A percentile compares a stretch with the other conserved stretches of the same genome.
Evolutionary conservation across 2,888 invertebrate genomes (phyloP).

Genomic region (Andrena marginata): DNA sequence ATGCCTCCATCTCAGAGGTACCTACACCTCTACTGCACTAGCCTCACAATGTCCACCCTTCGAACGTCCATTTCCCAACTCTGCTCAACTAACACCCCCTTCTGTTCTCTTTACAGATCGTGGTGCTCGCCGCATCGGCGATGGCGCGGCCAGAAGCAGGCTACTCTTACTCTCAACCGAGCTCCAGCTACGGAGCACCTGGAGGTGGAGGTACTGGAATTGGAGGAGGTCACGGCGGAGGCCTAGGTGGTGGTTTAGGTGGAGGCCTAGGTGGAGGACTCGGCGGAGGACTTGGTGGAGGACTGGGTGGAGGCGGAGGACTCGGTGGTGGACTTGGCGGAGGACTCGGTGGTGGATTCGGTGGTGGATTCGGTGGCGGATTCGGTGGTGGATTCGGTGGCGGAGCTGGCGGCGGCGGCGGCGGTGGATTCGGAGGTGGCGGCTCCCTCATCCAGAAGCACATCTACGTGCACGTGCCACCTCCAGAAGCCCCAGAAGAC

Average conservation of each 20-base stretch:
- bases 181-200: conserved; percentile 79
- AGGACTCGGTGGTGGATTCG: conserved; percentile 62
- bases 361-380: conserved; percentile 67
- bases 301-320: conserved; percentile 68
- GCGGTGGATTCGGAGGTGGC: conserved; percentile 71
- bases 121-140: conserved; percentile 83
- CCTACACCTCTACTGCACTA: no score
- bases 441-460: conserved; percentile 92
- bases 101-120: conserved; percentile 71
- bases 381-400: conserved; percentile 65
- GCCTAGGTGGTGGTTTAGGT: conserved; percentile 65
- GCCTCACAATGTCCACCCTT: no score
- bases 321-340: conserved; percentile 64
- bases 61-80: not conserved
- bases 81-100: not conserved
- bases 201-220: conserved; percentile 54
- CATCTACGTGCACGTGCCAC: conserved; percentile 96
- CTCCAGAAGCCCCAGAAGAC: conserved; percentile 92
- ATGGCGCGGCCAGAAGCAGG: conserved; percentile 84
- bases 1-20: no score
- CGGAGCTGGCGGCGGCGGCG: conserved; percentile 63
- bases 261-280: conserved; percentile 68
- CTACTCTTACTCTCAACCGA: conserved; percentile 80
- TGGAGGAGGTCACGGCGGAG: conserved; percentile 55
- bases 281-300: conserved; percentile 68